Conservation (phyloP, 2,113 vertebrate genomes). For the Oryctolagus cuniculus region DNA sequence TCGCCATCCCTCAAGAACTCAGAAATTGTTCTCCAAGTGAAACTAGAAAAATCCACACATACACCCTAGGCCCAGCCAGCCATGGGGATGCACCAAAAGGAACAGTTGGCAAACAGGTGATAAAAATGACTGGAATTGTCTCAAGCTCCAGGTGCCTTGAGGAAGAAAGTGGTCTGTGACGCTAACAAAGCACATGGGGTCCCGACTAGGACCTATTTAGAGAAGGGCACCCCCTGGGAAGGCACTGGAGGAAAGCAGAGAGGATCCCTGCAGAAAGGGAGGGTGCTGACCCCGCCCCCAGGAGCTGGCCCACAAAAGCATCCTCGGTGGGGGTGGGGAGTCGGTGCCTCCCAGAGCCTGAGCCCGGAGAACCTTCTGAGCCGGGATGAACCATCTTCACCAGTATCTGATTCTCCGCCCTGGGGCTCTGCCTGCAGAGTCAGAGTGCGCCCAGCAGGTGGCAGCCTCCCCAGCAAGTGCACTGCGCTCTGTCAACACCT, state of each 20-base stretch:
- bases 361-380: not conserved
- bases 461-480: fast-evolving
- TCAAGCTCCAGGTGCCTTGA: not conserved
- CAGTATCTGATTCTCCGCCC: not conserved
- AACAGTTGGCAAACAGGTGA: not conserved
- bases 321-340: not conserved
- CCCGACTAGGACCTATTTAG: not conserved
- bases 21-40: not conserved
- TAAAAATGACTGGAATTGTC: not conserved
- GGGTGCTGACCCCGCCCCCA: not conserved
- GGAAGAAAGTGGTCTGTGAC: fast-evolving
- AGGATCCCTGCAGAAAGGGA: not conserved
- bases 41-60: not conserved
- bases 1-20: fast-evolving
- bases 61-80: not conserved
- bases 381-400: fast-evolving
- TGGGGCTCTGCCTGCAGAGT: not conserved
- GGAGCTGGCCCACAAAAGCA: not conserved
- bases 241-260: too few species aligned
- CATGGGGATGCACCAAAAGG: not conserved
- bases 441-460: not conserved
- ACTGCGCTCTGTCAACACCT: too few species aligned
- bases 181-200: fast-evolving
- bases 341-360: too few species aligned
- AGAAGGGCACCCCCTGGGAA: not conserved